These are phyloP conservation scores for Diceros bicornis DNA, from an alignment of 2,797 vertebrate species.

Conservation along the genomic window DNA sequence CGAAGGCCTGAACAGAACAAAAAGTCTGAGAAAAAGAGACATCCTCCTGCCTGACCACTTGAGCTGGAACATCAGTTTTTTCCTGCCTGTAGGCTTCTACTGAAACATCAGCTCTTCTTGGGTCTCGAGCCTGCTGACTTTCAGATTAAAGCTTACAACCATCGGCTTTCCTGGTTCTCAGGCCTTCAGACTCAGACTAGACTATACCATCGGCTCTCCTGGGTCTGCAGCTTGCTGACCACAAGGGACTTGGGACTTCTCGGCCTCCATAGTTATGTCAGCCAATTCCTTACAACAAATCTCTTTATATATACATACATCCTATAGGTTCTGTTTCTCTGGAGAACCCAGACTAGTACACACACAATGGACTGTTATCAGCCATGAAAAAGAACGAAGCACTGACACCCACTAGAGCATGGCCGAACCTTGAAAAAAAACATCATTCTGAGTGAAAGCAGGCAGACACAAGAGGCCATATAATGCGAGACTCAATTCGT, in stretches of 20 bases:
- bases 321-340: fast-evolving
- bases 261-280: fast-evolving
- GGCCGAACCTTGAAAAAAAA: too few relatives aligned
- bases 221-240: neutral
- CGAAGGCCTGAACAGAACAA: fast-evolving
- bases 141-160: too few relatives aligned
- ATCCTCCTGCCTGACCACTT: fast-evolving
- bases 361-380: fast-evolving
- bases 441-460: fast-evolving
- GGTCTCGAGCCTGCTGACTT: neutral
- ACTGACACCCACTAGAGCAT: fast-evolving
- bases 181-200: too few relatives aligned
- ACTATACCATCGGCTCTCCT: too few relatives aligned
- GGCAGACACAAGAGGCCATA: fast-evolving
- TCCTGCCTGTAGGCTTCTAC: neutral
- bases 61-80: neutral
- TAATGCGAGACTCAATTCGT: fast-evolving
- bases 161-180: too few relatives aligned
- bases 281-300: fast-evolving
- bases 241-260: neutral
- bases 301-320: fast-evolving
- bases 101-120: neutral
- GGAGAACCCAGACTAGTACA: neutral
- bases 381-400: fast-evolving
- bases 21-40: neutral